phyloP scores from a whole-genome alignment of 1,140 invertebrate species.

The Papilio polytes region DNA sequence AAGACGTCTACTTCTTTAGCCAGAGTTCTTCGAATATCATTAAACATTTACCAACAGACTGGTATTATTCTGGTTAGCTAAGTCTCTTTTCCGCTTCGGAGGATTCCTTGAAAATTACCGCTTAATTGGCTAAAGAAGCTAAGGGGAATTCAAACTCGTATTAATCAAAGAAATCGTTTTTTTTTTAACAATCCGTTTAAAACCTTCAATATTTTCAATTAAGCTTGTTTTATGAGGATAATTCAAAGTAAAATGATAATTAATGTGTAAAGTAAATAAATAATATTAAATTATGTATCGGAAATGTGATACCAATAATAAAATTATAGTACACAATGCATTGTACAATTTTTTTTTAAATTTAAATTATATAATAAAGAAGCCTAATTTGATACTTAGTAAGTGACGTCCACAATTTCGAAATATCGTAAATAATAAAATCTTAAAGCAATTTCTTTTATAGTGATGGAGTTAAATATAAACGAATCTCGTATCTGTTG shows the following conservation, averaged over 20 bases:
- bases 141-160: background rate
- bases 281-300: too few species aligned
- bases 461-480: background rate
- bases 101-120: conserved; percentile 9
- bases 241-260: too few species aligned
- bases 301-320: too few species aligned
- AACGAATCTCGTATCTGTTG: background rate
- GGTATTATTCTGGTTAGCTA: conserved; percentile 13
- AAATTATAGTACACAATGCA: too few species aligned
- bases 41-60: conserved; percentile 9
- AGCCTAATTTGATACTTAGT: too few species aligned
- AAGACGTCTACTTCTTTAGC: background rate
- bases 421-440: too few species aligned
- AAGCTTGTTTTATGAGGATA: background rate
- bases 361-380: too few species aligned
- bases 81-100: background rate
- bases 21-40: conserved; percentile 2
- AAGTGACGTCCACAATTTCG: too few species aligned
- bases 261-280: too few species aligned
- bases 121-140: conserved; percentile 6
- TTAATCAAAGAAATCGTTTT: conserved; percentile 1
- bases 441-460: background rate
- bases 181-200: background rate
- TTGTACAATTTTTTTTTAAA: too few species aligned
- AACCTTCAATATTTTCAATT: background rate